Percentiles rank a stretch among this genome's conserved stretches.
phyloP scores from a whole-genome alignment of 2,797 vertebrate genomes.

The Takifugu rubripes region DNA sequence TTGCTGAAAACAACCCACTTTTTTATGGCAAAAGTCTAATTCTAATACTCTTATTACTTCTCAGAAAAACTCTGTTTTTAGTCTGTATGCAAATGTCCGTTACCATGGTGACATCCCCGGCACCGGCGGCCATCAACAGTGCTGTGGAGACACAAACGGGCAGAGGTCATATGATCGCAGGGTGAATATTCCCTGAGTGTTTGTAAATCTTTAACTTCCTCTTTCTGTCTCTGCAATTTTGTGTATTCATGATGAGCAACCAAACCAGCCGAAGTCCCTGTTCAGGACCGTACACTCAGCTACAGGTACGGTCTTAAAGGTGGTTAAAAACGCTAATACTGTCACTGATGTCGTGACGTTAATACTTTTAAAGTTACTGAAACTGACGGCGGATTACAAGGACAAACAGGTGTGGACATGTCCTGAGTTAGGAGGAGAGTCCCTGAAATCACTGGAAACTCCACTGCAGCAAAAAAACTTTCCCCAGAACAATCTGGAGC shows the following conservation, averaged over 20 bases:
- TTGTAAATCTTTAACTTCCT: background rate
- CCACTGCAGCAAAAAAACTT: background rate
- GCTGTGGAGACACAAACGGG: constrained; percentile 48
- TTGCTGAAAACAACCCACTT: no score
- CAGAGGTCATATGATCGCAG: background rate
- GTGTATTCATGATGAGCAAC: background rate
- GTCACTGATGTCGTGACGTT: no score
- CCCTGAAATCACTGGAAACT: constrained; percentile 21
- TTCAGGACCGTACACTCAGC: no score
- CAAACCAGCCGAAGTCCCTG: background rate
- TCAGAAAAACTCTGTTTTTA: no score
- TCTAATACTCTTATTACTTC: no score
- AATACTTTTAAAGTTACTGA: no score
- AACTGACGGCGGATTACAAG: no score
- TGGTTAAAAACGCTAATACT: no score
- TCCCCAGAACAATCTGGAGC: background rate
- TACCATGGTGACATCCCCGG: constrained; percentile 68
- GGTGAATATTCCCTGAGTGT: background rate
- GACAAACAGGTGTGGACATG: background rate
- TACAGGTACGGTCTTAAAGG: no score
- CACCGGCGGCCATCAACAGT: constrained; percentile 70
- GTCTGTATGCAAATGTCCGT: background rate
- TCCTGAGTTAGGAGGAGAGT: background rate
- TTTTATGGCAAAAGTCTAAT: no score
- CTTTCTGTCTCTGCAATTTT: background rate